Base-by-base conservation (phyloP, 2,113 vertebrate genomes). In the Phaetusa simplex region DNA sequence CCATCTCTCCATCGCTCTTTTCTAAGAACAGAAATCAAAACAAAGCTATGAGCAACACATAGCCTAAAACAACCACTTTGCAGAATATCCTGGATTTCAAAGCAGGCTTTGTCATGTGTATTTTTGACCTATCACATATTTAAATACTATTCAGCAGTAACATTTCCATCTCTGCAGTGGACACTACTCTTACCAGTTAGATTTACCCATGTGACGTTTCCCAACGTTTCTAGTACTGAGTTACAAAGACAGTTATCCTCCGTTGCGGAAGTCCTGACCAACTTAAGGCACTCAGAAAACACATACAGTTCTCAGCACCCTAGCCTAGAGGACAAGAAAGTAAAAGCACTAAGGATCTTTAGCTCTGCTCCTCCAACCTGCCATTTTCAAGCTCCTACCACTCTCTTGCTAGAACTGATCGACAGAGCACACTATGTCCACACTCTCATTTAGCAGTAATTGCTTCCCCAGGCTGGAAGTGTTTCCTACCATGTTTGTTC, bases 401-500 rank as follows among this genome's bases (percentile, higher is more conserved):
- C 50, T 43, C 29, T 40, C 55, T n/a, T 49, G 15, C 77, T 43
- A 74, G 73, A 96, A 22, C 17, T 8, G n/a, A 52, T 0, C 49
- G 55, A 32, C 78, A 93, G 47, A 5, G 6, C 2, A 2, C 61
- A 49, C 26, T 32, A 27, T 47, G 76, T 82, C 58, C 71, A 71
- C 50, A 22, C 38, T 78, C 53, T 62, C 14, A 11, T 82, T 49
- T 49, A 36, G 26, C 30, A 58, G 36, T 0, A 1, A 79, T 12
- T 61, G 62, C 64, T 74, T 53, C 30, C 76, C 13, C 52, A 27
- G 29, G 45, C 21, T 72, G 67, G 70, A 27, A 66, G 47, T 2
- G 7, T 12, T 82, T 82, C 98, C 81, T 97, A 99, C 99, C 98
- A 0, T 98, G 98, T 93, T 98, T 99, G 97, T 98, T 99, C 97